A percentile compares a stretch with the other conserved stretches of the same genome.
Evolutionary conservation across 2,797 vertebrate genomes (phyloP).

Genomic region (Danio albolineatus): DNA sequence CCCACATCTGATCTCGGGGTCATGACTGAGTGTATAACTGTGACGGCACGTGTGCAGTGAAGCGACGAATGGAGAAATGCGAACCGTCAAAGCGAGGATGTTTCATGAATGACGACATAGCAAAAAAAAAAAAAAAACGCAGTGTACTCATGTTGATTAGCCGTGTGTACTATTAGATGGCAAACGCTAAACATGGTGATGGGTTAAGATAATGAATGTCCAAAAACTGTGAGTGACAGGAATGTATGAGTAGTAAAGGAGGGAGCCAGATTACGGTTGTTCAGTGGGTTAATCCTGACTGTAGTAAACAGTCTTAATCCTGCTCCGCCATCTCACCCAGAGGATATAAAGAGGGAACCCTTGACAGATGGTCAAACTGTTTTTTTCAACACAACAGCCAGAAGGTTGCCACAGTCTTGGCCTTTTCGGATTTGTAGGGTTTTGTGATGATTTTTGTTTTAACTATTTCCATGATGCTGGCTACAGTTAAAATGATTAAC

Average conservation of each 20-base stretch:
- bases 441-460: constrained; percentile 18
- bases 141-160: background rate
- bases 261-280: constrained; percentile 62
- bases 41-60: background rate
- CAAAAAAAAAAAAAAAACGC: background rate
- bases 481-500: no score
- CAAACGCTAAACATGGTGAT: background rate
- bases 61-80: background rate
- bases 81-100: constrained; percentile 6
- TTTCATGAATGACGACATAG: constrained; percentile 7
- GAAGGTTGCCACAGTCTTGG: background rate
- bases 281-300: constrained; percentile 79
- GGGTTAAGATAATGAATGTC: background rate
- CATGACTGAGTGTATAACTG: background rate
- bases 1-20: background rate
- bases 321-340: constrained; percentile 30
- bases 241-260: constrained; percentile 28
- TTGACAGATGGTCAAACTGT: constrained; percentile 58
- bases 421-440: constrained; percentile 9
- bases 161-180: background rate
- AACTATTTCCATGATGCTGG: background rate
- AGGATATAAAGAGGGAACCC: constrained; percentile 50
- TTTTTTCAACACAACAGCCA: background rate
- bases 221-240: background rate
- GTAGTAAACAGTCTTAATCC: constrained; percentile 80